A percentile compares a stretch with the other conserved stretches of the same genome.
These are phyloP conservation scores for Listronotus bonariensis DNA, from an alignment of 1,140 invertebrate species.

Conservation along the genomic window DNA sequence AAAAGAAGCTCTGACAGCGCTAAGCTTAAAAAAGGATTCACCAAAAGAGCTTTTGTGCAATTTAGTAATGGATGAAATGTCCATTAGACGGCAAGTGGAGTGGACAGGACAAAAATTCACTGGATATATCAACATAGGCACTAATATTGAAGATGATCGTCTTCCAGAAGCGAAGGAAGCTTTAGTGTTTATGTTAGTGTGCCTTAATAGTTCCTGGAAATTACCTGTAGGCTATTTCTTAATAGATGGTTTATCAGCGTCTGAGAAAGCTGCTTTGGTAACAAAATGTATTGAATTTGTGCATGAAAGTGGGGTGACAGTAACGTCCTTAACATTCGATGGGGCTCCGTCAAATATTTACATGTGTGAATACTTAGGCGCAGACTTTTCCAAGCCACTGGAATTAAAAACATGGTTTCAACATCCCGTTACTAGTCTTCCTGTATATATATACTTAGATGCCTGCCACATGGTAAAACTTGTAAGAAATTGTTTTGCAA, in stretches of 20 bases:
- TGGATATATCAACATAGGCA: constrained; percentile 19
- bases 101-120: constrained; percentile 4
- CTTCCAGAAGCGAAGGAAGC: constrained; percentile 14
- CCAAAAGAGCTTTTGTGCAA: not conserved
- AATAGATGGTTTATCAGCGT: not conserved
- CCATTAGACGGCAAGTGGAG: constrained; percentile 3
- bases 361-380: constrained; percentile 43
- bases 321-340: constrained; percentile 28
- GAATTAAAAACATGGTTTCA: constrained; percentile 36
- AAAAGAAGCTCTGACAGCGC: constrained; percentile 19
- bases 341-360: constrained; percentile 39
- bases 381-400: constrained; percentile 39
- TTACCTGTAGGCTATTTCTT: constrained; percentile 25
- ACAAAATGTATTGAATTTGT: constrained; percentile 16
- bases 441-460: constrained; percentile 31
- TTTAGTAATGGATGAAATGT: constrained; percentile 14
- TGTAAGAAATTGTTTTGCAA: constrained; percentile 28
- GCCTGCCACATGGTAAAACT: constrained; percentile 35
- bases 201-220: constrained; percentile 26
- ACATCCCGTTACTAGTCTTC: constrained; percentile 19
- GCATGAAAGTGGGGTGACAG: constrained; percentile 7
- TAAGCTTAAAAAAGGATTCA: constrained; percentile 3
- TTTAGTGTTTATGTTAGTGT: constrained; percentile 23
- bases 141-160: not conserved
- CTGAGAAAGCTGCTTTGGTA: constrained; percentile 11